A percentile compares a stretch with the other conserved stretches of the same genome.
Conservation (phyloP, 2,888 invertebrate genomes). For the Tubulanus polymorphus region DNA sequence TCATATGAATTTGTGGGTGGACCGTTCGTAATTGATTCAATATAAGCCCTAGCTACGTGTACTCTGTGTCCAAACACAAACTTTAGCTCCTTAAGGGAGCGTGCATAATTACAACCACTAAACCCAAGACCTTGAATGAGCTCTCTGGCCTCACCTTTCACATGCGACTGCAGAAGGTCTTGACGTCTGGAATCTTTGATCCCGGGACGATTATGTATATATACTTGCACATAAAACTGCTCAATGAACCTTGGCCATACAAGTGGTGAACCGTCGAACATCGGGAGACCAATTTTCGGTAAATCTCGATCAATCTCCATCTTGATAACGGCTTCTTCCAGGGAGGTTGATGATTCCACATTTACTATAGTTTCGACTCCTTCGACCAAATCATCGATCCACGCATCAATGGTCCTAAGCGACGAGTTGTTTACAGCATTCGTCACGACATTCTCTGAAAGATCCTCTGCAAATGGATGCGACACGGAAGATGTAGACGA, state of each 20-base stretch:
- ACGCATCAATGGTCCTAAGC: constrained; percentile 2
- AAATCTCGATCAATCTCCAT: background rate
- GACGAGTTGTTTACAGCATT: too few relatives aligned
- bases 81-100: background rate
- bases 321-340: background rate
- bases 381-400: background rate
- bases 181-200: background rate
- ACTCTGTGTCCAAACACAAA: background rate
- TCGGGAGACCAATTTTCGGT: background rate
- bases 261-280: background rate
- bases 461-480: too few relatives aligned
- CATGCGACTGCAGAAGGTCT: background rate
- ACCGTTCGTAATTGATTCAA: background rate
- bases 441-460: too few relatives aligned
- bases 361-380: background rate
- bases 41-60: background rate
- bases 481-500: too few relatives aligned
- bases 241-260: background rate
- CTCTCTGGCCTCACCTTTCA: background rate
- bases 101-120: background rate
- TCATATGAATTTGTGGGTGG: background rate
- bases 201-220: background rate
- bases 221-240: background rate
- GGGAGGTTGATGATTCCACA: background rate
- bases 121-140: background rate